phyloP scores from a whole-genome alignment of 2,797 vertebrate genomes.

The Benthosema pterotum region DNA sequence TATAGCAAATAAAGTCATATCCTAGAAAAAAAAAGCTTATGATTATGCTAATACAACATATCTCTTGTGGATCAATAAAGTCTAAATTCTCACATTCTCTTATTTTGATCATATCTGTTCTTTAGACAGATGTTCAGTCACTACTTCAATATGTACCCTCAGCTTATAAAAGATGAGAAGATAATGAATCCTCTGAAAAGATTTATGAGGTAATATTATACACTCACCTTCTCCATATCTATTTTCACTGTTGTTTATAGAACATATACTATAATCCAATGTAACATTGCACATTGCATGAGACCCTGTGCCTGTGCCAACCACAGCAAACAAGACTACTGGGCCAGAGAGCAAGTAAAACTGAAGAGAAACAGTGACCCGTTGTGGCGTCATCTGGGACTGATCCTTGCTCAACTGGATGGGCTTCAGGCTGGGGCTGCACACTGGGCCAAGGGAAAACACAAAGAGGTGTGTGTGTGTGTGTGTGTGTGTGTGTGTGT shows the following conservation, averaged over 20 bases:
- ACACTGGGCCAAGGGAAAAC: slow-evolving; percentile 79
- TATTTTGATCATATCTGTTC: slow-evolving; percentile 40
- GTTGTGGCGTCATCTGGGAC: slow-evolving; percentile 85
- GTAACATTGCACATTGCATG: too few species aligned
- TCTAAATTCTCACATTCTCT: not conserved
- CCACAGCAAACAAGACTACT: slow-evolving; percentile 84
- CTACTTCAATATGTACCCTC: slow-evolving; percentile 88
- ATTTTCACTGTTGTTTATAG: not conserved
- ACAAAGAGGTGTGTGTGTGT: slow-evolving; percentile 75
- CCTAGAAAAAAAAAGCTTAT: too few species aligned
- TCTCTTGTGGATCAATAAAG: too few species aligned
- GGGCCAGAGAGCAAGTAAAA: slow-evolving; percentile 85
- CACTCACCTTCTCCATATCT: not conserved
- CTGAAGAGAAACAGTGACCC: slow-evolving; percentile 75
- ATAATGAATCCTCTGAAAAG: slow-evolving; percentile 77
- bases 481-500: slow-evolving; percentile 2
- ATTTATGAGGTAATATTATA: slow-evolving; percentile 80
- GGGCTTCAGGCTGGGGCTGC: slow-evolving; percentile 85
- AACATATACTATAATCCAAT: too few species aligned
- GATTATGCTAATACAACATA: too few species aligned
- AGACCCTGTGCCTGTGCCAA: not conserved
- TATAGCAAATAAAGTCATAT: too few species aligned
- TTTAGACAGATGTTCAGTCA: slow-evolving; percentile 88
- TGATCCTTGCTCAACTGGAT: slow-evolving; percentile 86
- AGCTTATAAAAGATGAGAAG: slow-evolving; percentile 81